These are phyloP conservation scores for Drosophila lutescens DNA, from an alignment of 2,888 invertebrate genomes.

Conservation along the genomic window DNA sequence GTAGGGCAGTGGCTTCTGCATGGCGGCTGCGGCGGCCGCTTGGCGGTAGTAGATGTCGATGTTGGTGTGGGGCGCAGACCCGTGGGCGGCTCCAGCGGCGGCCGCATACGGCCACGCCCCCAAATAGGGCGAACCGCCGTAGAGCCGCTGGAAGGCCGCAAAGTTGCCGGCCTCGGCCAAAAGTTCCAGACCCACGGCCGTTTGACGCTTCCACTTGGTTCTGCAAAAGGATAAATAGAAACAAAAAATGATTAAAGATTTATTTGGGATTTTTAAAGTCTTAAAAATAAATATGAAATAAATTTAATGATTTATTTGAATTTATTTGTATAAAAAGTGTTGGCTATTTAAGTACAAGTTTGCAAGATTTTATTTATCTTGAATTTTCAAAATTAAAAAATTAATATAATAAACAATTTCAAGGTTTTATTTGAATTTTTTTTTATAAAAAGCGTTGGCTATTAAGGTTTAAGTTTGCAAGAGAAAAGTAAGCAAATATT, in stretches of 20 bases:
- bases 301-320: no score
- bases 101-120: slow-evolving; percentile 87
- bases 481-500: no score
- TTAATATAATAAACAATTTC: no score
- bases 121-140: slow-evolving; percentile 90
- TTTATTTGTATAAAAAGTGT: no score
- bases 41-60: slow-evolving; percentile 93
- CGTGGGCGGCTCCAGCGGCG: slow-evolving; percentile 85
- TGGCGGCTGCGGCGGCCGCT: slow-evolving; percentile 90
- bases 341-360: no score
- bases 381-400: no score
- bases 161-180: slow-evolving; percentile 98
- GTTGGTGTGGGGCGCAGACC: slow-evolving; percentile 87
- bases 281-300: neutral
- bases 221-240: slow-evolving; percentile 69
- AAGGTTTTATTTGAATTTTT: no score
- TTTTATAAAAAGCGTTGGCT: no score
- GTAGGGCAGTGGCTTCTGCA: slow-evolving; percentile 95
- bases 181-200: slow-evolving; percentile 98
- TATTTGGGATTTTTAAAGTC: neutral
- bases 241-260: neutral
- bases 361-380: no score
- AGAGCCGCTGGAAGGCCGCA: slow-evolving; percentile 98
- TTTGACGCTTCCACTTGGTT: slow-evolving; percentile 99
- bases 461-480: no score